Base-by-base conservation (phyloP, 2,113 vertebrate species). In the Centrocercus urophasianus region DNA sequence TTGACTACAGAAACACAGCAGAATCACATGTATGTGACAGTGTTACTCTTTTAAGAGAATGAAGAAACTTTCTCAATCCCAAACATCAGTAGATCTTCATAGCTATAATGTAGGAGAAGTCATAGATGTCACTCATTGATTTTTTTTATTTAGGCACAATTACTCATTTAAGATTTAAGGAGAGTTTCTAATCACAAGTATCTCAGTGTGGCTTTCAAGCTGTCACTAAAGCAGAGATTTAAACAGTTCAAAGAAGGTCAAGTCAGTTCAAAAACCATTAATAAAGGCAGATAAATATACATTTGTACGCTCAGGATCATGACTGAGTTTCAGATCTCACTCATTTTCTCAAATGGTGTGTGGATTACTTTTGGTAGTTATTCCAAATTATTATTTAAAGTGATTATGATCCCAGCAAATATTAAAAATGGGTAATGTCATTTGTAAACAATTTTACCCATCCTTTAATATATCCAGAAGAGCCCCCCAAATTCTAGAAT, bases 221-320 rank as follows among this genome's bases (percentile, higher is more conserved):
- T 56, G 30, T 32, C 9, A 20, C 16, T n/a, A 64, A 66, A 71
- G 13, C 30, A 66, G 0, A 1, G 13, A 59, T 54, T 92, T 54
- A 63, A 70, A 32, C 56, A 63, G 18, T 42, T 59, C 25, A 86
- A 86, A 81, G 27, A 40, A 83, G 36, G 11, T 54, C 30, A 28
- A 42, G 61, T 38, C 21, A 63, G 5, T 14, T 57, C 22, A 52
- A 48, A 54, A n/a, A 40, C 8, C n/a, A 36, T 64, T 76, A 71
- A 65, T 24, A 47, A 73, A 57, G 22, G 16, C 0, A 0, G 10
- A 60, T 17, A 32, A 63, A n/a, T 8, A 70, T 1, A 36, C 2
- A 74, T 7, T 4, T 1, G 2, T 36, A 50, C 59, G 18, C 45
- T 80, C 12, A 64, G 10, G 7, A 38, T 10, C 3, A 1, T 40